Base-by-base conservation (phyloP, 2,797 vertebrate genomes). In the Cirrhinus mrigala region DNA sequence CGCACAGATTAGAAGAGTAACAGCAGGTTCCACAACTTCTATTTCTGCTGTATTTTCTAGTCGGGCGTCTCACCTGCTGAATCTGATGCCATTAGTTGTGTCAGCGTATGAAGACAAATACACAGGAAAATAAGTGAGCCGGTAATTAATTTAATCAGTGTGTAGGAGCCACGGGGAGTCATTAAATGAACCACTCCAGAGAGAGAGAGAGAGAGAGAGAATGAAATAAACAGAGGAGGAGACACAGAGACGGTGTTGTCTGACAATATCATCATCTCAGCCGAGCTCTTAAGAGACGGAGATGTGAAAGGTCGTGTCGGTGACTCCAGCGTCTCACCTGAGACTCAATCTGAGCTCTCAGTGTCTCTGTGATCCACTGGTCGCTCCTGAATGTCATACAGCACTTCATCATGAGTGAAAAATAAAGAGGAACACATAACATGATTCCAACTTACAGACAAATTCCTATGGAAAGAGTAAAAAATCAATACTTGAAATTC, bases 101-200 rank as follows among this genome's bases (percentile, higher is more conserved):
- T 58, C 4, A 20, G 48, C 52, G 73, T 29, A 29, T 56, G 58
- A 79, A 68, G 80, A 73, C 46, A 83, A 33, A 79, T 37, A 74
- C 40, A 74, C 16, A 69, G 62, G 69, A 74, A 79, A 71, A 82
- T 68, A 44, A 74, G 70, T 48, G 22, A 83, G 52, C 22, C 48
- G 29, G 76, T 87, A 82, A 75, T 88, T 85, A 79, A 89, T 89
- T 84, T n/a, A 79, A 82, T 86, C 68, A 79, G 78, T 62, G 27
- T 82, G 71, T 29, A 60, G 40, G 60, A 82, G 82, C 71, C 79
- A 82, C 48, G 4, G 84, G 40, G 74, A 79, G 58, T 86, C 79
- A 78, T 77, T 88, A 75, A 88, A 62, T 37, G 40, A 86, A 62
- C 40, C 29, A 1, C 24, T 54, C 10, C 66, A 56, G 64, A 81